Evolutionary conservation across 2,113 vertebrate species (phyloP), one percentile per base, ranked within the genome.

Genomic region (Perccottus glenii): DNA sequence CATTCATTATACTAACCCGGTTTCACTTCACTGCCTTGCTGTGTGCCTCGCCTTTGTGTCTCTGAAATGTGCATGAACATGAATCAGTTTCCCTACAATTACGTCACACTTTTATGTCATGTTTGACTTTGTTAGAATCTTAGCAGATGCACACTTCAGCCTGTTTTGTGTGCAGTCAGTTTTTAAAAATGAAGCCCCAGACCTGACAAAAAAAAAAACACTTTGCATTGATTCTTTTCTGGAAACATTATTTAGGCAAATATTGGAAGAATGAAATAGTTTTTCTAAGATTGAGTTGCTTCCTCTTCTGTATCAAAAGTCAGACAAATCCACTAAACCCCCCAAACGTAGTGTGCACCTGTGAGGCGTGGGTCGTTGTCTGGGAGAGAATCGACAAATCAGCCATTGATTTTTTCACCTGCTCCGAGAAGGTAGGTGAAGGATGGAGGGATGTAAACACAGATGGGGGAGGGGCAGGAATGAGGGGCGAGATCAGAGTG

Each of bases 321-420:
- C 52, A 14, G 52, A 55, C 52, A 55, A 55, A 55, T 55, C 52
- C 52, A 12, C 52, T 55, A 55, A 55, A 32, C 32, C 52, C 52
- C 52, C 12, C 35, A 36, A 55, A 35, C 32, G 14, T 2, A 36
- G 33, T 32, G 11, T n/a, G 5, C 12, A 6, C n/a, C n/a, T 55
- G 52, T 55, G 52, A 55, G 33, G 52, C 52, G 11, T 9, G 50
- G 78, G 75, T 73, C 74, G 66, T 45, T 49, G 73, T 60, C 50
- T 74, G 44, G 14, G 66, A 50, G 82, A 59, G 51, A 67, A 75
- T 83, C 12, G 70, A 84, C 77, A 64, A 59, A 80, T 83, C 74
- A 49, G 70, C 64, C 70, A 88, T 83, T 82, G 88, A 88, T 87
- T 86, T 85, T 53, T 64, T 81, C 74, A 85, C 82, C 75, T 81